phyloP scores from a whole-genome alignment of 2,888 invertebrate genomes.

The Eupithecia insigniata region DNA sequence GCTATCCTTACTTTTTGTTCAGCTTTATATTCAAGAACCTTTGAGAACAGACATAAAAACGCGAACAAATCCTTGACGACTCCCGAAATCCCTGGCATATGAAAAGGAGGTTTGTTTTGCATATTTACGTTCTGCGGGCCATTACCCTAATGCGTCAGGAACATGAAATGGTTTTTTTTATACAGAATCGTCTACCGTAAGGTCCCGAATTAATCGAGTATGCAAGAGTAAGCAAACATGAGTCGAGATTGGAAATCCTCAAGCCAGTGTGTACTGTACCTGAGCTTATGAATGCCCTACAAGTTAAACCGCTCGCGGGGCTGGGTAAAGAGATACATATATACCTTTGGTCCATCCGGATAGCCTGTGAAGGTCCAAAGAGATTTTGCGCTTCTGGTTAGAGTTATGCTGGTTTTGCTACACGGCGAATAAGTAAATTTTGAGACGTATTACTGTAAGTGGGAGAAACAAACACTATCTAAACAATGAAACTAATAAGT shows the following conservation, averaged over 20 bases:
- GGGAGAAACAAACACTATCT: too few relatives aligned
- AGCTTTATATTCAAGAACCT: background rate
- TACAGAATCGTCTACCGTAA: slow-evolving; percentile 12
- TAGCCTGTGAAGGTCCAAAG: background rate
- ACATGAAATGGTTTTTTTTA: slow-evolving; percentile 18
- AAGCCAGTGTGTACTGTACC: background rate
- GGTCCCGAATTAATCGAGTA: slow-evolving; percentile 25
- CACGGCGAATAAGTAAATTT: background rate
- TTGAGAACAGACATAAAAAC: slow-evolving; percentile 7
- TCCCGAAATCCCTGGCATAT: slow-evolving; percentile 8
- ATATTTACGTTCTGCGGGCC: slow-evolving; percentile 24
- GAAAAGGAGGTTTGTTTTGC: slow-evolving; percentile 21
- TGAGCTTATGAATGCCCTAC: background rate
- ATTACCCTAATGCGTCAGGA: slow-evolving; percentile 25
- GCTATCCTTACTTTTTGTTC: background rate
- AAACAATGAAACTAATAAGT: too few relatives aligned
- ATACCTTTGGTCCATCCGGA: background rate
- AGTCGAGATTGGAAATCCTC: background rate
- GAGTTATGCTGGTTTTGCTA: background rate
- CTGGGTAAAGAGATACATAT: background rate
- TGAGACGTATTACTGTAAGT: background rate
- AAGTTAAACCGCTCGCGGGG: background rate
- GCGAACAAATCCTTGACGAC: slow-evolving; percentile 19
- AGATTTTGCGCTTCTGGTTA: background rate
- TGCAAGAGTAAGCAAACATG: slow-evolving; percentile 28